phyloP scores from a whole-genome alignment of 1,140 invertebrate genomes.

The Bombyx mandarina region DNA sequence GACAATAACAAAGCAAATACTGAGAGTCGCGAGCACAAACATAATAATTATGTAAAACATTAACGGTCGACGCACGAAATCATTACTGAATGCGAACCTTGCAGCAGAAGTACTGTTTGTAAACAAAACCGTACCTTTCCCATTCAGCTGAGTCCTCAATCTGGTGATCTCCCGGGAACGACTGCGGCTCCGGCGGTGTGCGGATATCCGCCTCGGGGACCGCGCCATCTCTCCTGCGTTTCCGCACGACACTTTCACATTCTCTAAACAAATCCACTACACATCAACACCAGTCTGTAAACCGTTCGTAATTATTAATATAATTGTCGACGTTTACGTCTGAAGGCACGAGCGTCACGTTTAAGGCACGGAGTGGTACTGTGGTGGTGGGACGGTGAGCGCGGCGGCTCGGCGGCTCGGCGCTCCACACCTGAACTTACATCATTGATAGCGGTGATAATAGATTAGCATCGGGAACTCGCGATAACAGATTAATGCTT shows the following conservation, averaged over 20 bases:
- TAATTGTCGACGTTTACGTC: constrained; percentile 2
- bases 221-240: constrained; percentile 33
- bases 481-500: too few relatives aligned
- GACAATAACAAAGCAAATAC: too few relatives aligned
- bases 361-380: constrained; percentile 38
- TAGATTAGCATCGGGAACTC: too few relatives aligned
- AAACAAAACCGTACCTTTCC: constrained; percentile 36
- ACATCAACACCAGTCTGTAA: not conserved
- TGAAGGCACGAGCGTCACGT: constrained; percentile 34
- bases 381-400: constrained; percentile 10
- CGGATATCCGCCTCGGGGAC: constrained; percentile 42
- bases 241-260: too few relatives aligned
- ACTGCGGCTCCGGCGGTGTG: constrained; percentile 34
- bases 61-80: too few relatives aligned
- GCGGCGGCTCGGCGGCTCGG: constrained; percentile 10
- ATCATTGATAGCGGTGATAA: constrained; percentile 31
- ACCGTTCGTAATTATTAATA: constrained; percentile 4
- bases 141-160: constrained; percentile 44
- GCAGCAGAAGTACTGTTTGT: too few relatives aligned
- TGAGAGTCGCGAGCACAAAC: too few relatives aligned
- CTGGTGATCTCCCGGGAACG: constrained; percentile 41
- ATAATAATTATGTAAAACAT: too few relatives aligned
- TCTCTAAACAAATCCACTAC: not conserved
- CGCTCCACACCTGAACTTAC: constrained; percentile 18
- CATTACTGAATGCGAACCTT: too few relatives aligned